phyloP scores from a whole-genome alignment of 2,797 vertebrate species.

The Acipenser oxyrinchus region DNA sequence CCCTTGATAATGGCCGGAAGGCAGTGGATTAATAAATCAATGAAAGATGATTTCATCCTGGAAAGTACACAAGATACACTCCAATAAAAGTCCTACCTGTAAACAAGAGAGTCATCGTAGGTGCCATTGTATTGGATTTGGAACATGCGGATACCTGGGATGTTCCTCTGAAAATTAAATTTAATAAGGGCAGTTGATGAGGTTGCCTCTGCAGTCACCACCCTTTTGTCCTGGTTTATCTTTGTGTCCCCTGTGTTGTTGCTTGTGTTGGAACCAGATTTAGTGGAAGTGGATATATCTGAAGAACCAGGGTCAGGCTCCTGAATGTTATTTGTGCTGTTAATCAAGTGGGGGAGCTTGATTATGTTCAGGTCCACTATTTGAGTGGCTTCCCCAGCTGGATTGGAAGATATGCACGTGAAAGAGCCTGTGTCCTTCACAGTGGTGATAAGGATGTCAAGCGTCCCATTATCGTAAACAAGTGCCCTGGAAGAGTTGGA shows the following conservation, averaged over 20 bases:
- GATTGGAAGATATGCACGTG: conserved; percentile 95
- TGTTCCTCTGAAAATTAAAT: conserved; percentile 97
- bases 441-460: conserved; percentile 93
- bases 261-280: conserved; percentile 81
- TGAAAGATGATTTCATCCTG: not conserved
- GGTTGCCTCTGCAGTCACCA: conserved; percentile 84
- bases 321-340: conserved; percentile 87
- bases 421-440: conserved; percentile 94
- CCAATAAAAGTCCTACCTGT: conserved; percentile 72
- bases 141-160: conserved; percentile 96
- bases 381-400: conserved; percentile 88
- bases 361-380: conserved; percentile 83
- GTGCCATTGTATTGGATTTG: conserved; percentile 98
- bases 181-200: conserved; percentile 90
- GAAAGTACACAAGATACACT: not conserved
- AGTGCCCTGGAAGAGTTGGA: conserved; percentile 84
- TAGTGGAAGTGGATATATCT: conserved; percentile 91
- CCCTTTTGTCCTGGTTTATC: conserved; percentile 80
- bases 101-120: conserved; percentile 95
- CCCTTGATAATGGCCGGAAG: not conserved
- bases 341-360: conserved; percentile 91
- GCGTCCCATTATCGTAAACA: conserved; percentile 84
- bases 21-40: conserved; percentile 8
- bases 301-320: conserved; percentile 91
- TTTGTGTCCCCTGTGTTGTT: conserved; percentile 86